Base-by-base conservation (phyloP, 2,113 vertebrate genomes). In the Hucho hucho region DNA sequence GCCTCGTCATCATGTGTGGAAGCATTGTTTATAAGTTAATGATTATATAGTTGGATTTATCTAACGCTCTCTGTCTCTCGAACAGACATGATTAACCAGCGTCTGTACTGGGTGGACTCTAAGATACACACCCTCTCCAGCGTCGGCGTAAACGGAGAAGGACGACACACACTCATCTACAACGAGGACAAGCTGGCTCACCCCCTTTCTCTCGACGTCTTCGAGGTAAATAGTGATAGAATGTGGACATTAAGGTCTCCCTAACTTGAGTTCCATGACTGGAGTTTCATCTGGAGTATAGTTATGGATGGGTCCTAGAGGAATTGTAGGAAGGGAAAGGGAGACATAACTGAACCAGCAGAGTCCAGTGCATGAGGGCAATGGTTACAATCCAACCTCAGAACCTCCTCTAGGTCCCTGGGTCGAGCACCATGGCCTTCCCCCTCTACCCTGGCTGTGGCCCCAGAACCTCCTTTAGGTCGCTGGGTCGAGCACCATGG, bases 51-150 rank as follows among this genome's bases (percentile, higher is more conserved):
- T 49, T 13, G 3, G 18, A 32, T 3, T 24, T 72, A 24, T 75
- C 56, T 70, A 46, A 49, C 29, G 53, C 24, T 26, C 56, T 59
- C 7, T 69, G 18, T 6, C 0, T 13, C 67, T 53, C 7, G 43
- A 6, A n/a, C 87, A 98, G 96, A 98, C 83, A 84, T 95, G 81
- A 75, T 91, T 26, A 94, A 81, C 67, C 91, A 94, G 78, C 93
- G 95, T 25, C 89, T 98, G 25, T 98, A 98, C 88, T 98, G 96
- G 96, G 94, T 96, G 1, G 96, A 98, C 84, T 92, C 95, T 9
- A 97, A 96, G 83, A 72, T 96, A 64, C 96, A 96, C 86, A 92
- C 92, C 0, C 91, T 98, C 75, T 97, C 91, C 83, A 96, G 96
- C 79, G 82, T 97, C 0, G 85, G 93, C 0, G 90, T 95, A 68